Base-by-base conservation (phyloP, 2,888 invertebrate species). In the Tenthredo distinguenda region DNA sequence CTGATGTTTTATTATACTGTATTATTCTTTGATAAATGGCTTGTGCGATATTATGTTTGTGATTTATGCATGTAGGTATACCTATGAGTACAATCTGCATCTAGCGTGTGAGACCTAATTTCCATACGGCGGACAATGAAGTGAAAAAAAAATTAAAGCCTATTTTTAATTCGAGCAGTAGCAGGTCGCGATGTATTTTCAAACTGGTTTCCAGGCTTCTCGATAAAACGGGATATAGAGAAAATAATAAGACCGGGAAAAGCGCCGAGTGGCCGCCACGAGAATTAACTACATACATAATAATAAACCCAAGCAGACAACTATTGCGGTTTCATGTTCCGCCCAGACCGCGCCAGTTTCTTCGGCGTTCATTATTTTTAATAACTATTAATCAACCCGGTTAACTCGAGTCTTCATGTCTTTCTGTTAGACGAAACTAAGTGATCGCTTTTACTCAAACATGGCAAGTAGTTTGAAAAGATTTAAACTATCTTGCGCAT, bases 151-250 rank as follows among this genome's bases (percentile, higher is more conserved):
- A 34, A 40, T 40, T 21, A 21, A 37, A 10, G 18, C 37, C 81
- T 81, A 81, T 81, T 81, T 81, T 81, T 81, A 81, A 81, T 58
- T 26, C 81, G 58, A 81, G 81, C 62, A 10, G 68, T 68, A 50
- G 9, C 18, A 62, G 62, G 40, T 37, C 81, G 5, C 31, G 68
- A 83, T 81, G 68, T 83, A 83, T 83, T 83, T 83, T 83, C 47
- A 83, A 83, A 37, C 83, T 40, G 21, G 43, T 31, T 81, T 81
- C 62, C 58, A 81, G 81, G 62, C 81, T 62, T 62, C 55, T 55
- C 55, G 55, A 55, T 55, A 55, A 55, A 55, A 55, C 55, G 21
- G 37, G 21, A 21, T 21, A 9, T n/a, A 47, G 31, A 55, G 18
- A 34, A 10, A 26, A 55, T 55, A 55, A 55, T 74, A 21, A 40